Evolutionary conservation across 1,140 invertebrate species (phyloP), one percentile per base, ranked within the genome.

Genomic region (Panagrolaimus sp.): DNA sequence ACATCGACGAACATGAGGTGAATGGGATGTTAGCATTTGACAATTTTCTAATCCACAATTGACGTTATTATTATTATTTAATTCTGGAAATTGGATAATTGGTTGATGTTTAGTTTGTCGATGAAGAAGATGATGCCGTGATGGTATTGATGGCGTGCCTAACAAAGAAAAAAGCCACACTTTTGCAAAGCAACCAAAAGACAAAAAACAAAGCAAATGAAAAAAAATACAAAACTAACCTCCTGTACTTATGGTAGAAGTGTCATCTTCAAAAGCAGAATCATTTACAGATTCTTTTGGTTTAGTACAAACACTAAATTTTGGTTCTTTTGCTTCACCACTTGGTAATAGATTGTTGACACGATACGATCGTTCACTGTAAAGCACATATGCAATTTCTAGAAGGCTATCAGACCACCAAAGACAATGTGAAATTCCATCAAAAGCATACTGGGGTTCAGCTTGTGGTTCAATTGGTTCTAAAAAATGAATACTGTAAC

Each of bases 311-410:
- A 57, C 51, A 57, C 51, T 57, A 8, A 25, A 57, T 57, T 57
- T 57, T 27, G 51, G 13, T 57, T 57, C 20, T 16, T 57, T 20
- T 20, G 9, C 11, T 8, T 16, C 31, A 1, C 16, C 46, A 45
- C 61, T 48, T 53, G 16, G 42, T 57, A 51, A 20, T 43, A 46
- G 53, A 23, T 43, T 53, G 44, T 69, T 47, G 23, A 69, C 20
- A 13, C 61, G 23, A 42, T 63, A n/a, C 27, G 63, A 68, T 48
- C 76, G 43, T 47, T 79, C 80, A 11, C 78, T 82, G 16, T 80
- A 80, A 53, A 79, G 63, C 0, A 77, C 23, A 68, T 75, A 82
- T 27, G 79, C 74, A 46, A 83, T 64, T 63, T 82, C 81, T 9
- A 80, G 53, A 46, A 76, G 73, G n/a, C 53, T 53, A 27, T 81